Conservation (phyloP, 2,888 invertebrate genomes). For the Nomada ferruginata region DNA sequence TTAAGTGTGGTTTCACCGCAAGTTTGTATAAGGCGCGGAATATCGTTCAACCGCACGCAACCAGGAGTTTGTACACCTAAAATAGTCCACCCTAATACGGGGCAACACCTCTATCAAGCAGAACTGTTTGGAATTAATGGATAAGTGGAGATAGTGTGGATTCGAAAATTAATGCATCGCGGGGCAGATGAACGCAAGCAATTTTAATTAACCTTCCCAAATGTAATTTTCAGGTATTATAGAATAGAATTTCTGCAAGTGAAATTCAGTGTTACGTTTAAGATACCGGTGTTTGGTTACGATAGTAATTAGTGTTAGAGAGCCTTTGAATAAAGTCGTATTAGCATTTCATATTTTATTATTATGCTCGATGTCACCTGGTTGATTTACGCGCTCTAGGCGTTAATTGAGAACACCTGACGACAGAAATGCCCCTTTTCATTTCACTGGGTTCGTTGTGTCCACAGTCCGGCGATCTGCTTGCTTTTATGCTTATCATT, state of each 20-base stretch:
- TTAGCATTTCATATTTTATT: constrained; percentile 30
- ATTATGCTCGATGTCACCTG: background rate
- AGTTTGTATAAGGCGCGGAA: constrained; percentile 70
- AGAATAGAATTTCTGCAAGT: background rate
- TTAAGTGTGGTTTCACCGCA: constrained; percentile 69
- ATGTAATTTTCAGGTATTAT: no score
- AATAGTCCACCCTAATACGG: constrained; percentile 71
- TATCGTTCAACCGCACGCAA: constrained; percentile 70
- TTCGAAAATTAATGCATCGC: background rate
- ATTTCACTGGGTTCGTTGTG: background rate
- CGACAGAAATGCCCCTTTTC: background rate
- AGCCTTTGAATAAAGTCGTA: constrained; percentile 21
- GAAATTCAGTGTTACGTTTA: constrained; percentile 26
- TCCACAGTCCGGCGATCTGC: no score
- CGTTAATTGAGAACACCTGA: constrained; percentile 15
- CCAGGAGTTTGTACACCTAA: constrained; percentile 62
- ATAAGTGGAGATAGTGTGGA: constrained; percentile 13
- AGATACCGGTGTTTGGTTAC: constrained; percentile 8
- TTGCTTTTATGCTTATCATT: no score
- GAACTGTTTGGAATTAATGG: constrained; percentile 46
- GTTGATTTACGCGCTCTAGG: constrained; percentile 12
- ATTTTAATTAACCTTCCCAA: no score
- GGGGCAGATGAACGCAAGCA: no score
- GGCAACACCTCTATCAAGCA: constrained; percentile 72
- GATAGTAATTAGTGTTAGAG: constrained; percentile 29